Percentiles rank a stretch among this genome's conserved stretches.
Evolutionary conservation across 2,797 vertebrate genomes (phyloP).

Genomic region (Gymnoscopelus microlampas): DNA sequence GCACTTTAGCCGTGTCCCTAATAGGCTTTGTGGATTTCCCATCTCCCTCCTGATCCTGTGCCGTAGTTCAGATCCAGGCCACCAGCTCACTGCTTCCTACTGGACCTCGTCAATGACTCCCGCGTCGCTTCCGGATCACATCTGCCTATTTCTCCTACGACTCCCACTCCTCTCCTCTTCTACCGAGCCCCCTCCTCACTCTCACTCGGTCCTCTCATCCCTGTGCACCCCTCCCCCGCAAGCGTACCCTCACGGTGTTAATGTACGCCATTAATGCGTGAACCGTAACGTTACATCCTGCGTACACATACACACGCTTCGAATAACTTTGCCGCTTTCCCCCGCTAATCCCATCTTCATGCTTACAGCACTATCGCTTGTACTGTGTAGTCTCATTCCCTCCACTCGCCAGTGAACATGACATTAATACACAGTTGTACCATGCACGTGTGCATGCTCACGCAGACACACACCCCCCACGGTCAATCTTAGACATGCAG

Average conservation of each 20-base stretch:
- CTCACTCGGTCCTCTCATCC: not conserved
- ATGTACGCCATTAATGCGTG: not conserved
- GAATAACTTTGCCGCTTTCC: no score
- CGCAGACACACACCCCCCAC: not conserved
- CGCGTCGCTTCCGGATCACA: no score
- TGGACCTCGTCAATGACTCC: not conserved
- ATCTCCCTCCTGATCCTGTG: conserved; percentile 35
- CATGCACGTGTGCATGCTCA: not conserved
- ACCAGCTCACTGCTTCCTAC: conserved; percentile 17
- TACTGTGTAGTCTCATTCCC: no score
- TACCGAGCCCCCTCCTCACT: conserved; percentile 9
- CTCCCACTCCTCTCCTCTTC: not conserved
- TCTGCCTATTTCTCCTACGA: not conserved
- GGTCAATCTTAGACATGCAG: no score
- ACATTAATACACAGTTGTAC: not conserved
- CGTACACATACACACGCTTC: conserved; percentile 12
- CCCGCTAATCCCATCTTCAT: no score
- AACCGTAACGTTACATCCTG: not conserved
- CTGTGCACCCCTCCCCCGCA: not conserved
- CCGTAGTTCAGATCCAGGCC: conserved; percentile 44
- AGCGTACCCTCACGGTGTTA: not conserved
- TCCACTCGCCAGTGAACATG: no score
- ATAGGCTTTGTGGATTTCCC: conserved; percentile 65
- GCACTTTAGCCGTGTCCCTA: conserved; percentile 52
- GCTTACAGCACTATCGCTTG: no score